These are phyloP conservation scores for Vombatus ursinus DNA, from an alignment of 2,113 vertebrate genomes.

Conservation along the genomic window DNA sequence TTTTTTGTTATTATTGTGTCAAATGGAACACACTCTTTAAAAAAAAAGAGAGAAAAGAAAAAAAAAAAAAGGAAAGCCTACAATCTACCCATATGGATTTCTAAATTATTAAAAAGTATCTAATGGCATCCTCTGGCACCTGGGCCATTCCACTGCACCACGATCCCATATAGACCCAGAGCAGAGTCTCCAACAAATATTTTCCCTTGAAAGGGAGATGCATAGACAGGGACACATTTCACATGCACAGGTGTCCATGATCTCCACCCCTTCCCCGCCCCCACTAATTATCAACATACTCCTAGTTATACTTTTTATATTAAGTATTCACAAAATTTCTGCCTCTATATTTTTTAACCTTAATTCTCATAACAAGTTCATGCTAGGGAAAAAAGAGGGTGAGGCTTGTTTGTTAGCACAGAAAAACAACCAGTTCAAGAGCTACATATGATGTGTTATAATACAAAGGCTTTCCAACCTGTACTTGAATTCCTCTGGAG, in stretches of 20 bases:
- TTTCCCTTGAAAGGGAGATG: not conserved
- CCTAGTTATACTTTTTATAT: constrained; percentile 29
- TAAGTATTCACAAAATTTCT: constrained; percentile 52
- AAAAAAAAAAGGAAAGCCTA: not conserved
- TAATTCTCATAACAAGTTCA: constrained; percentile 62
- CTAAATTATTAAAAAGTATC: not conserved
- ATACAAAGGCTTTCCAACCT: constrained; percentile 65
- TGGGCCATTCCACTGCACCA: not conserved
- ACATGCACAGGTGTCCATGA: not conserved
- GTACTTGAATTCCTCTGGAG: constrained; percentile 55
- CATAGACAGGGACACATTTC: not conserved
- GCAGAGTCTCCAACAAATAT: not conserved
- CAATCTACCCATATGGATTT: not conserved
- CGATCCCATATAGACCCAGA: not conserved
- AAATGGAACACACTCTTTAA: not conserved
- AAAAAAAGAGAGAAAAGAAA: not conserved
- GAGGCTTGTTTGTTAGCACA: constrained; percentile 59
- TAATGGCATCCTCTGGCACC: not conserved
- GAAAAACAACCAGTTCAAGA: constrained; percentile 46
- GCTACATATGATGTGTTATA: constrained; percentile 53
- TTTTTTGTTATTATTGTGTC: not conserved
- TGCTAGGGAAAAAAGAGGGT: constrained; percentile 26
- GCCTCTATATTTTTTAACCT: constrained; percentile 30
- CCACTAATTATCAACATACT: constrained; percentile 12
- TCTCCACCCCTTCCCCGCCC: not conserved